Evolutionary conservation across 2,797 vertebrate genomes (phyloP), one percentile per base, ranked within the genome.

Genomic region (Tragopan temminckii): DNA sequence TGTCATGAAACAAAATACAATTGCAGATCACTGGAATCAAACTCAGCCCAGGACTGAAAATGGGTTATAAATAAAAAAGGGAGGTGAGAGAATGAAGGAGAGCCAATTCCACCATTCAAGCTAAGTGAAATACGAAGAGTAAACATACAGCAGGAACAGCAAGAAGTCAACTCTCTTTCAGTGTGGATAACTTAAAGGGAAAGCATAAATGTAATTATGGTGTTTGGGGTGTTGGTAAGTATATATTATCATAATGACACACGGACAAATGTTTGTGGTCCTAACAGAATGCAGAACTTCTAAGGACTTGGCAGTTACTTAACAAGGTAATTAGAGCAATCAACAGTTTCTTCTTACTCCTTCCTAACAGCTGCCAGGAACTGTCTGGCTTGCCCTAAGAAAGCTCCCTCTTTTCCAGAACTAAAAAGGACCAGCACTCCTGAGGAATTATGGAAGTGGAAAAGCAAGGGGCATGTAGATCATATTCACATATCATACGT

Each of bases 281-380:
- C 77, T 74, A 70, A 70, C 2, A 70, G 40, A 92, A 79, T 9
- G 48, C 38, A 63, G 33, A 89, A 74, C 61, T 91, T 84, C 77
- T 40, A 4, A 57, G 84, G 38, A 18, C 61, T 57, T 80, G 68
- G 52, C 57, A 83, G 52, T n/a, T 69, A 31, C 76, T 88, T 46
- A 77, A 67, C 25, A 72, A 91, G 31, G 35, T 88, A 80, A 87
- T 81, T 84, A 93, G 20, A 94, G 63, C 67, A 86, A 92, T 50
- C 67, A 70, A 7, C 74, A 91, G 80, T 71, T 71, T 83, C 59
- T 82, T 20, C 59, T 85, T 66, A 66, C 25, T 89, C 11, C 59
- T 66, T 61, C 70, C 0, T 14, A 93, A 76, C 1, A 50, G 74
- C 69, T 93, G 81, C 78, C 89, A 93, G 53, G 62, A 89, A 74